Evolutionary conservation across 2,797 vertebrate species (phyloP), one percentile per base, ranked within the genome.

Genomic region (Hippocampus kuda): DNA sequence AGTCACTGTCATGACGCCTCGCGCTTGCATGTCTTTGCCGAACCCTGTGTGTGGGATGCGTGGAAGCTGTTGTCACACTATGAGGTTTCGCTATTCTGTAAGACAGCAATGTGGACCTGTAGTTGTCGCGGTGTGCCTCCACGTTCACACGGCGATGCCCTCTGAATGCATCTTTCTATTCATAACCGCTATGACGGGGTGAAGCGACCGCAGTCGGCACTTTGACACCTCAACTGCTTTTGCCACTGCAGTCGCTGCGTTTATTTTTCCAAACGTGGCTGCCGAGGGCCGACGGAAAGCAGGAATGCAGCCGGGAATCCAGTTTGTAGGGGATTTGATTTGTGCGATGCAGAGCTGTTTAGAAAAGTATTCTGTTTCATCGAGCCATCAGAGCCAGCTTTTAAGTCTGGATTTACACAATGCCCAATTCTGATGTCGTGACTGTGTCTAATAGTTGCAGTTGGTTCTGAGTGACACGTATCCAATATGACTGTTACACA

Each of bases 121-220:
- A 75, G 63, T 46, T 79, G 46, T 54, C 38, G 81, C 75, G 72
- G 65, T 63, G 71, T 78, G 67, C 68, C 66, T 78, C 65, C 70
- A 80, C 68, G 70, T 84, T 86, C 63, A 48, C 66, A 77, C 70
- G 79, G 57, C 74, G 61, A 73, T 67, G 67, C 70, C n/a, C 62
- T 46, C 70, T 54, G 51, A 46, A 22, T 57, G n/a, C 5, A 0
- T 74, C 63, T 5, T 16, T 72, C 63, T 73, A 59, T 75, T 63
- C 66, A 65, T 62, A 76, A 75, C 64, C 54, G 26, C 69, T 66
- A 67, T 13, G 27, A 70, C 63, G 72, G 68, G 75, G 71, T 80
- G 77, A 79, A 67, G 64, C 71, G 71, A 56, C 71, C 65, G 70
- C 72, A 77, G 79, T 13, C 68, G 67, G 75, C 74, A 68, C 81